phyloP scores from a whole-genome alignment of 2,888 invertebrate genomes.

The Amphipyra tragopoginis region DNA sequence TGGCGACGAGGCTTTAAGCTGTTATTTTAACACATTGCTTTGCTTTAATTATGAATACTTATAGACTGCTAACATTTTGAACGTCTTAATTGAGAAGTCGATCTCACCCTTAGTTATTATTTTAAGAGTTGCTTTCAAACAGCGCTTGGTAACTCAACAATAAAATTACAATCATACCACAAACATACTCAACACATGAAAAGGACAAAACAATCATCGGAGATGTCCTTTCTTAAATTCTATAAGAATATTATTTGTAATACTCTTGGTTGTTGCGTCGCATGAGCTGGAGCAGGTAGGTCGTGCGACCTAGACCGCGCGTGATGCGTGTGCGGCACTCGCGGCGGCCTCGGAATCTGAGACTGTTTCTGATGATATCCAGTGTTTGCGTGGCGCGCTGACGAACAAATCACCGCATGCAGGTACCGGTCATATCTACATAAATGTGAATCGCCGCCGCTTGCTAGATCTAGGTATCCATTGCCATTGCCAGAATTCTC shows the following conservation, averaged over 20 bases:
- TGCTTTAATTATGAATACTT: slow-evolving; percentile 25
- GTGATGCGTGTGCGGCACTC: slow-evolving; percentile 65
- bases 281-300: slow-evolving; percentile 65
- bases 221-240: slow-evolving; percentile 73
- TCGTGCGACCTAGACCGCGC: slow-evolving; percentile 84
- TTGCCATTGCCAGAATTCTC: slow-evolving; percentile 88
- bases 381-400: slow-evolving; percentile 84
- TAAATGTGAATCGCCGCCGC: slow-evolving; percentile 89
- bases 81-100: slow-evolving; percentile 5
- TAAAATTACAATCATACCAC: slow-evolving; percentile 43
- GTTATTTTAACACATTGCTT: slow-evolving; percentile 23
- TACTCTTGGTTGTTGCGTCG: slow-evolving; percentile 81
- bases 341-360: slow-evolving; percentile 66
- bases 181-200: slow-evolving; percentile 51
- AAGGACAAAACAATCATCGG: slow-evolving; percentile 70
- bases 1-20: no score
- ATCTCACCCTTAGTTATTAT: slow-evolving; percentile 25
- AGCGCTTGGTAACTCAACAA: slow-evolving; percentile 78
- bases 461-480: slow-evolving; percentile 91
- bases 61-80: slow-evolving; percentile 20
- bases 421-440: slow-evolving; percentile 91
- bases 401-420: slow-evolving; percentile 91
- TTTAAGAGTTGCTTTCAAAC: slow-evolving; percentile 50
- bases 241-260: slow-evolving; percentile 88
- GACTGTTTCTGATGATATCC: slow-evolving; percentile 84